Conservation (phyloP, 2,888 invertebrate species). For the Andricus quercusramuli region DNA sequence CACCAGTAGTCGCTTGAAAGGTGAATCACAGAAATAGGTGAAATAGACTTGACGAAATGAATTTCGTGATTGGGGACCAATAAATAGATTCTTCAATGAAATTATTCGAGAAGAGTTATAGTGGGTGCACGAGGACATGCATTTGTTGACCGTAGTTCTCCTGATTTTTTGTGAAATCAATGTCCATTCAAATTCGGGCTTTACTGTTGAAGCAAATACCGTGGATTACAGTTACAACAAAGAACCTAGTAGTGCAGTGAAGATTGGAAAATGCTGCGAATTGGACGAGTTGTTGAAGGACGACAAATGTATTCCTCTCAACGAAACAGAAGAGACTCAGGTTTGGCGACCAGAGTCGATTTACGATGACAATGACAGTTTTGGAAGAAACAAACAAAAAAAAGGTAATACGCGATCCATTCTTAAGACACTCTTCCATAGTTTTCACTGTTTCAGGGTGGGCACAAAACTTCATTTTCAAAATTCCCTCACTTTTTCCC, state of each 20-base stretch:
- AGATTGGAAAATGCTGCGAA: conserved; percentile 90
- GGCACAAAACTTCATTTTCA: too few species aligned
- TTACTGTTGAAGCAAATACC: conserved; percentile 43
- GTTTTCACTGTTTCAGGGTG: too few species aligned
- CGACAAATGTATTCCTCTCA: conserved; percentile 83
- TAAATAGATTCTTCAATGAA: conserved; percentile 16
- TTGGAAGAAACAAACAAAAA: conserved; percentile 11
- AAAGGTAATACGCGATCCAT: conserved; percentile 32
- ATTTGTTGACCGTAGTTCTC: conserved; percentile 41
- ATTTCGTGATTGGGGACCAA: background rate
- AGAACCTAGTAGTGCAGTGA: conserved; percentile 72
- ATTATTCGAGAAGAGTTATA: conserved; percentile 8
- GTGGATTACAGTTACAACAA: conserved; percentile 45
- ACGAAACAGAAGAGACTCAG: conserved; percentile 75
- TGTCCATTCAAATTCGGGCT: conserved; percentile 10
- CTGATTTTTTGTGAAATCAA: conserved; percentile 37
- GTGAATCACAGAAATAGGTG: background rate
- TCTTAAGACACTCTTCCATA: background rate
- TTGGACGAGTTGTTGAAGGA: conserved; percentile 86
- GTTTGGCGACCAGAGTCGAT: conserved; percentile 71
- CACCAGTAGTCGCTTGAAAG: background rate
- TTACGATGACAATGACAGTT: conserved; percentile 52
- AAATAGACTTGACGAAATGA: background rate
- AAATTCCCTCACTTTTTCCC: too few species aligned
- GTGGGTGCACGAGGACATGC: conserved; percentile 36